phyloP scores from a whole-genome alignment of 2,888 invertebrate species.

The Tipula vernalis region DNA sequence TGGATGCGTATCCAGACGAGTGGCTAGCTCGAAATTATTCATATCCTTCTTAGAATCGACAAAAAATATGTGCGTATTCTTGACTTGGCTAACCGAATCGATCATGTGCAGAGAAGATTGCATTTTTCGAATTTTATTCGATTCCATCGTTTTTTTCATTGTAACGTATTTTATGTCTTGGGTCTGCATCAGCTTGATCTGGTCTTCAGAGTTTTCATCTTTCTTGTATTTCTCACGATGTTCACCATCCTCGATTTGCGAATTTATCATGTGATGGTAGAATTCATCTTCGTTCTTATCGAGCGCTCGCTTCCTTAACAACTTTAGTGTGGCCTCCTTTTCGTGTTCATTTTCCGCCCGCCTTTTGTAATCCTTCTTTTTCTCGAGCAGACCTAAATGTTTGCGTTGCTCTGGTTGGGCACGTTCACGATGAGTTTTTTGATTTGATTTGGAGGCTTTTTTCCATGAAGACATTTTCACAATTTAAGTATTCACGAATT shows the following conservation, averaged over 20 bases:
- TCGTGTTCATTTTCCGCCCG: conserved; percentile 68
- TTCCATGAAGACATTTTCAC: conserved; percentile 74
- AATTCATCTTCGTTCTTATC: conserved; percentile 98
- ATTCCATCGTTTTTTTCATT: conserved; percentile 73
- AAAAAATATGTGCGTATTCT: conserved; percentile 72
- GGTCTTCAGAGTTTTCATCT: conserved; percentile 67
- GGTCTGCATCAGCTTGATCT: conserved; percentile 76
- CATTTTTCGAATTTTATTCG: conserved; percentile 49
- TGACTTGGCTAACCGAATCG: conserved; percentile 51
- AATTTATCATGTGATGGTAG: conserved; percentile 93
- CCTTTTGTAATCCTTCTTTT: conserved; percentile 75
- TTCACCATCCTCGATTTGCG: conserved; percentile 49
- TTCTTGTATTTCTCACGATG: conserved; percentile 56
- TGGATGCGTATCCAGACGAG: conserved; percentile 63
- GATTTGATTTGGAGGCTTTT: conserved; percentile 73
- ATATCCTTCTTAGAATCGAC: conserved; percentile 51
- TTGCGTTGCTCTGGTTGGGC: conserved; percentile 68
- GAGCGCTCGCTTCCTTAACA: conserved; percentile 69
- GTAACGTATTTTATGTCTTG: conserved; percentile 85
- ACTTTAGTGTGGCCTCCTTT: conserved; percentile 69
- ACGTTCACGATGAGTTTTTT: conserved; percentile 71
- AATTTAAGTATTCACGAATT: neutral
- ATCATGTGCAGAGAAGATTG: conserved; percentile 73
- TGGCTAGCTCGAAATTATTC: conserved; percentile 51
- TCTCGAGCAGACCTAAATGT: conserved; percentile 72